These are phyloP conservation scores for Ptilonorhynchus violaceus DNA, from an alignment of 2,113 vertebrate species.

Conservation along the genomic window DNA sequence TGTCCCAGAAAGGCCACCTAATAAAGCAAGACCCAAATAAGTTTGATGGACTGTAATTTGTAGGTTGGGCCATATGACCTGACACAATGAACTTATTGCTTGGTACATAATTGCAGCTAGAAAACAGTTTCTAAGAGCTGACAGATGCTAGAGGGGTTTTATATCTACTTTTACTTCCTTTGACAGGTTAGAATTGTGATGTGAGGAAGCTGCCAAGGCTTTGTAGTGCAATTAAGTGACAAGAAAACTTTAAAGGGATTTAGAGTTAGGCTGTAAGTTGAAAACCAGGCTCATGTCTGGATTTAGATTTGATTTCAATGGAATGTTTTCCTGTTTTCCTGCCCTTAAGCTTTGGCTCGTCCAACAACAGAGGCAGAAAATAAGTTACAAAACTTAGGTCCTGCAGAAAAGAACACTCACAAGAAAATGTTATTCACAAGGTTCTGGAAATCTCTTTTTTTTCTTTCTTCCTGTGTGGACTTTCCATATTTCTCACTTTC, in stretches of 20 bases:
- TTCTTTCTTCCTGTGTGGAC: not conserved
- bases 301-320: slow-evolving; percentile 36
- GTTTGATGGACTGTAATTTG: slow-evolving; percentile 1
- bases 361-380: not conserved
- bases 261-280: slow-evolving; percentile 8
- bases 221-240: slow-evolving; percentile 44
- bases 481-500: not conserved
- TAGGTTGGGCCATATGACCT: not conserved
- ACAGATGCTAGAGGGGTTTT: not conserved
- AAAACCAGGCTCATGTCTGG: slow-evolving; percentile 37
- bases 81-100: not conserved
- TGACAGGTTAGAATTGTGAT: slow-evolving; percentile 42
- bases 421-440: not conserved
- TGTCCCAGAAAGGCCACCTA: not conserved
- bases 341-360: slow-evolving; percentile 13
- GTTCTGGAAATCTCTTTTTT: not conserved
- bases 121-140: slow-evolving; percentile 50
- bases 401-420: not conserved
- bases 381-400: not conserved
- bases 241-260: slow-evolving; percentile 53
- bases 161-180: slow-evolving; percentile 35
- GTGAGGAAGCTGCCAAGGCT: slow-evolving; percentile 33
- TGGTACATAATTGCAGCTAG: slow-evolving; percentile 12
- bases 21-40: not conserved
- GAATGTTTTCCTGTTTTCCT: slow-evolving; percentile 21